A percentile compares a stretch with the other conserved stretches of the same genome.
These are phyloP conservation scores for Aporophyla nigra DNA, from an alignment of 2,888 invertebrate species.

Conservation along the genomic window DNA sequence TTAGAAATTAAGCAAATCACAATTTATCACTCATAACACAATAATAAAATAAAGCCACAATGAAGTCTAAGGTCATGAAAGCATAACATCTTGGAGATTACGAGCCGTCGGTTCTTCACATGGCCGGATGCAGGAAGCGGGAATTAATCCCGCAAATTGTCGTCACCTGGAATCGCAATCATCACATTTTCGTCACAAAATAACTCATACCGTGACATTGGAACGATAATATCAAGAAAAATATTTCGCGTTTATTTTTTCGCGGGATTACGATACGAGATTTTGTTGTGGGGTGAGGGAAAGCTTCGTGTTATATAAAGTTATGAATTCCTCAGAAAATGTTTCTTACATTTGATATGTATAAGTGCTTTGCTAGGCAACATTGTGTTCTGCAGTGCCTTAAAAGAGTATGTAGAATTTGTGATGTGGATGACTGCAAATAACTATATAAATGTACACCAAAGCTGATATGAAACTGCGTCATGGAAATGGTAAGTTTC, in stretches of 20 bases:
- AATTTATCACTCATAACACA: constrained; percentile 17
- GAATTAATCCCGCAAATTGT: constrained; percentile 61
- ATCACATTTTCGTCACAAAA: constrained; percentile 48
- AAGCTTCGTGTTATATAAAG: constrained; percentile 7
- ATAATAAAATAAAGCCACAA: constrained; percentile 30
- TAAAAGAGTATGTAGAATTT: neutral
- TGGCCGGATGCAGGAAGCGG: constrained; percentile 26
- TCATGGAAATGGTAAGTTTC: neutral
- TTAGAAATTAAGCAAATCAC: neutral
- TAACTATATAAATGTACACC: too few species aligned
- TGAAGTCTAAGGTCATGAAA: constrained; percentile 12
- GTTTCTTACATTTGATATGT: neutral
- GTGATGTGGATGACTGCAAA: neutral
- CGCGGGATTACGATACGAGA: neutral
- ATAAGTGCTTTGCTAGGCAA: neutral
- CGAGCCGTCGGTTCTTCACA: constrained; percentile 32
- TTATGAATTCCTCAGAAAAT: constrained; percentile 15
- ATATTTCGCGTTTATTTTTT: constrained; percentile 42
- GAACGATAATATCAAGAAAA: constrained; percentile 44
- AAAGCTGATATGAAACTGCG: neutral
- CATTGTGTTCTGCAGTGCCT: neutral
- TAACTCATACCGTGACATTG: constrained; percentile 49
- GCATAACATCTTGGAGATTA: constrained; percentile 49
- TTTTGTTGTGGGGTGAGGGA: constrained; percentile 17
- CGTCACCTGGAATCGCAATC: constrained; percentile 49